These are phyloP conservation scores for Brachymystax lenok DNA, from an alignment of 2,797 vertebrate genomes.

Conservation along the genomic window DNA sequence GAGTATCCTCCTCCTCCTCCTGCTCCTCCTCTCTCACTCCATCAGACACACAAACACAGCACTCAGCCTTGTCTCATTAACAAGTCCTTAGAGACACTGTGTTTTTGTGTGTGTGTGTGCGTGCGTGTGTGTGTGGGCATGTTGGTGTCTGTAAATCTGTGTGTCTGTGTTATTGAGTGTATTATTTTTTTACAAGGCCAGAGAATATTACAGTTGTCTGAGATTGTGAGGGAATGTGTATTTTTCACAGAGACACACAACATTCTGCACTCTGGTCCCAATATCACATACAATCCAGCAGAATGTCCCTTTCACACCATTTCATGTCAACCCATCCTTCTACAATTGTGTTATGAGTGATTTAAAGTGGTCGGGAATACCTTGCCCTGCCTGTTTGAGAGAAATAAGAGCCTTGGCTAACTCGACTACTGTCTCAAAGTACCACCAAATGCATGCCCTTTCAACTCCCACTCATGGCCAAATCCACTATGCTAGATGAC, in stretches of 20 bases:
- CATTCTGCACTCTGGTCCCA: background rate
- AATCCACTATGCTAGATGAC: background rate
- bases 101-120: too few species aligned
- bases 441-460: background rate
- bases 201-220: background rate
- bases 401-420: background rate
- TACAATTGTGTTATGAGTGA: background rate
- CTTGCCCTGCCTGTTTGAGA: background rate
- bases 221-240: background rate
- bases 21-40: slow-evolving; percentile 32
- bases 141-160: background rate
- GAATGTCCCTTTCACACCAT: background rate
- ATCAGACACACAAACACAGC: slow-evolving; percentile 16
- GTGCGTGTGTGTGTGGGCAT: background rate
- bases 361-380: background rate
- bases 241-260: background rate
- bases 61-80: background rate
- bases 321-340: background rate
- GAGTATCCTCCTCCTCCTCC: slow-evolving; percentile 87
- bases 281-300: background rate
- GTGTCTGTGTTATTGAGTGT: slow-evolving; percentile 24
- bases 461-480: background rate
- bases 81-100: background rate
- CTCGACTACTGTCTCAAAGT: background rate
- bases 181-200: background rate